Evolutionary conservation across 2,797 vertebrate species (phyloP).

Genomic region (Cygnus olor): DNA sequence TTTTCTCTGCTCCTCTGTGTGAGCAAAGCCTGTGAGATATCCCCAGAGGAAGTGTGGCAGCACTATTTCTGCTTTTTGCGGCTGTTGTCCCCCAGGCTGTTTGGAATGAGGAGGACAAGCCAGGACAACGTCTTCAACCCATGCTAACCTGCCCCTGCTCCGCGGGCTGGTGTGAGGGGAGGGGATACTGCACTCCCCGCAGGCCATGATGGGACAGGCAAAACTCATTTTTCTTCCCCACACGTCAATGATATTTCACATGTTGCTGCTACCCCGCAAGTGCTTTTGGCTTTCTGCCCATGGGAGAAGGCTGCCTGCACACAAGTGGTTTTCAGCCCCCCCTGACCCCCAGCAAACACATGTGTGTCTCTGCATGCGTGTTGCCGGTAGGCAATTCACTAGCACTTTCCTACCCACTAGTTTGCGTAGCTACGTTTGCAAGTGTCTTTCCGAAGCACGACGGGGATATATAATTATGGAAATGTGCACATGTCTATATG

Average conservation of each 20-base stretch:
- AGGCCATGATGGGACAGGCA: background rate
- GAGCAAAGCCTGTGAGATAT: background rate
- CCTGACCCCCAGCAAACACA: background rate
- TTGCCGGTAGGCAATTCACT: background rate
- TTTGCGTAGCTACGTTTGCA: background rate
- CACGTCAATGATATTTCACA: background rate
- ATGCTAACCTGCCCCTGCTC: background rate
- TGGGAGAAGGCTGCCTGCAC: background rate
- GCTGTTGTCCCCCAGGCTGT: background rate
- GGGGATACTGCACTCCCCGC: background rate
- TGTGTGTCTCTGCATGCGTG: accelerated
- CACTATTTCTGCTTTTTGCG: background rate
- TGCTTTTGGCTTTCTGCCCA: background rate
- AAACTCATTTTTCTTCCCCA: constrained; percentile 27
- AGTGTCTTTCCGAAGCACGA: background rate
- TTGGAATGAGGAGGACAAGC: constrained; percentile 13
- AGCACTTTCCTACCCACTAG: background rate
- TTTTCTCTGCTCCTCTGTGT: background rate
- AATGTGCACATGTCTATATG: background rate
- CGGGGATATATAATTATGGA: constrained; percentile 28
- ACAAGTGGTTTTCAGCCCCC: background rate
- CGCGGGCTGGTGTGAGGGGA: accelerated
- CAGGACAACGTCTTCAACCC: background rate
- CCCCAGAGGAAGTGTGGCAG: background rate
- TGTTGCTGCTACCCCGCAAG: background rate